A percentile compares a stretch with the other conserved stretches of the same genome.
These are phyloP conservation scores for Porites lutea DNA, from an alignment of 64 coral and sea anemone species.

Conservation along the genomic window DNA sequence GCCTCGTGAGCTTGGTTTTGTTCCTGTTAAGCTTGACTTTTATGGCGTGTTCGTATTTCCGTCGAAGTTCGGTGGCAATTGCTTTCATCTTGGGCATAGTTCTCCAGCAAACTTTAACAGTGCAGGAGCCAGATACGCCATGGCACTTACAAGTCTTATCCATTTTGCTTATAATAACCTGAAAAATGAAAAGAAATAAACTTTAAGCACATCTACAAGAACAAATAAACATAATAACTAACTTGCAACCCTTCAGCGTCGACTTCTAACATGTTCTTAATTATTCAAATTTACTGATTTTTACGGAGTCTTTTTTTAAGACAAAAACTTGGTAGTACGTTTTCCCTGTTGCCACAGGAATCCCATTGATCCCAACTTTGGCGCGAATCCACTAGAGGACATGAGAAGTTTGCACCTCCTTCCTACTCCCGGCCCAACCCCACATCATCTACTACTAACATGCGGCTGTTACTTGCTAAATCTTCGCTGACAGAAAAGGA, in stretches of 20 bases:
- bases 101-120: slow-evolving; percentile 79
- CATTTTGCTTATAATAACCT: slow-evolving; percentile 86
- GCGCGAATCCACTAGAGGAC: no score
- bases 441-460: no score
- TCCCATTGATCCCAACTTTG: no score
- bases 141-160: slow-evolving; percentile 88
- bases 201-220: background rate
- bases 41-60: slow-evolving; percentile 63
- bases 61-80: slow-evolving; percentile 58
- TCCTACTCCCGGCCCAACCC: no score
- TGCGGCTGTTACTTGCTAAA: no score
- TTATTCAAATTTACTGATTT: no score
- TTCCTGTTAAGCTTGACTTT: slow-evolving; percentile 74
- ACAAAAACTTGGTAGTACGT: no score
- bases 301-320: no score
- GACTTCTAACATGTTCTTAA: no score
- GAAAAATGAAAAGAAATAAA: slow-evolving; percentile 3
- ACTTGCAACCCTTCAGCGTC: background rate
- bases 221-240: background rate
- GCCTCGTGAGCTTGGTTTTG: slow-evolving; percentile 68
- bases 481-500: no score
- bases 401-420: no score
- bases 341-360: no score
- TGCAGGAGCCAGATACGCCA: slow-evolving; percentile 84
- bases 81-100: slow-evolving; percentile 75